Conservation (phyloP, 2,113 vertebrate genomes). For the Hoplias malabaricus region DNA sequence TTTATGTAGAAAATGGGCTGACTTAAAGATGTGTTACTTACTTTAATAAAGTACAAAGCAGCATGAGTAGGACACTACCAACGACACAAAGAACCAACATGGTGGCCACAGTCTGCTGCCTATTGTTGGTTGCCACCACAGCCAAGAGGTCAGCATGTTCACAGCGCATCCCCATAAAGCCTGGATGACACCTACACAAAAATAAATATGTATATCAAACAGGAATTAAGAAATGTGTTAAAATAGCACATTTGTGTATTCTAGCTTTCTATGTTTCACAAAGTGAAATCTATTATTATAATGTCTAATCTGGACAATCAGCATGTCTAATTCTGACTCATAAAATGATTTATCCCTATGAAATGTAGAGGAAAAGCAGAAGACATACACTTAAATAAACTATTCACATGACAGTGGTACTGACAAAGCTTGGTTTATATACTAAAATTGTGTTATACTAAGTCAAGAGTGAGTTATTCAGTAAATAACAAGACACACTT, state of each 20-base stretch:
- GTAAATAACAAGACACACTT: constrained; percentile 26
- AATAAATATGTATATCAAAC: background rate
- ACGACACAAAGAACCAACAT: constrained; percentile 86
- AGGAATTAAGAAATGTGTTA: background rate
- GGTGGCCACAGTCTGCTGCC: constrained; percentile 86
- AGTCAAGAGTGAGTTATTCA: constrained; percentile 30
- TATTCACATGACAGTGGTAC: constrained; percentile 4
- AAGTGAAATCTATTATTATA: background rate
- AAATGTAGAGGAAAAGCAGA: background rate
- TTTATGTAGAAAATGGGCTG: too few species aligned
- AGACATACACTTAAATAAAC: background rate
- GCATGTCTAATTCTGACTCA: background rate
- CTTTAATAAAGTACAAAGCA: constrained; percentile 86
- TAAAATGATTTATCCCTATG: background rate
- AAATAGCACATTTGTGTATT: background rate
- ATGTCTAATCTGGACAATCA: background rate
- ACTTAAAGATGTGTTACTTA: constrained; percentile 76
- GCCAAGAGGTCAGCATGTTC: constrained; percentile 94
- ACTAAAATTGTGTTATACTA: background rate
- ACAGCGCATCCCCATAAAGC: constrained; percentile 87
- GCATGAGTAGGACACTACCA: constrained; percentile 79
- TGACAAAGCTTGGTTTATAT: background rate
- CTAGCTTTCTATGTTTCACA: too few species aligned
- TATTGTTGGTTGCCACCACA: constrained; percentile 90
- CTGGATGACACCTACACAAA: constrained; percentile 80